phyloP scores from a whole-genome alignment of 2,888 invertebrate genomes.

The Drosophila prolongata region DNA sequence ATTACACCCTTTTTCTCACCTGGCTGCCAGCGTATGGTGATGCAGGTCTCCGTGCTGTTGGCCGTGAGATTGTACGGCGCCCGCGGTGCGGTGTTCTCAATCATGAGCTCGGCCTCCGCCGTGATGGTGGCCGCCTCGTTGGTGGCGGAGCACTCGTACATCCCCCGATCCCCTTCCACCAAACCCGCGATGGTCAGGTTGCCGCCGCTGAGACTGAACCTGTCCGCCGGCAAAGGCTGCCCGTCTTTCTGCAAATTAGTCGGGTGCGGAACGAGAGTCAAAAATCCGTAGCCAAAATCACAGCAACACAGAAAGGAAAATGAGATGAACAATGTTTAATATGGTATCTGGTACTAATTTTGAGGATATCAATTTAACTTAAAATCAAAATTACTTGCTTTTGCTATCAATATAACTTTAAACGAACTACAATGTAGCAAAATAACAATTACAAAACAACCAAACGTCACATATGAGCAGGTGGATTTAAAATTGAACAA shows the following conservation, averaged over 20 bases:
- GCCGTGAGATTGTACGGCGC: conserved; percentile 95
- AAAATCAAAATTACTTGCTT: too few species aligned
- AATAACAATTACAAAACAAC: too few species aligned
- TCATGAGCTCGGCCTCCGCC: conserved; percentile 91
- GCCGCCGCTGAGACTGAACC: conserved; percentile 89
- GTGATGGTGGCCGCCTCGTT: conserved; percentile 95
- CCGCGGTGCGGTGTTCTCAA: conserved; percentile 94
- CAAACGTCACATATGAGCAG: too few species aligned
- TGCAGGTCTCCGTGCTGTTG: conserved; percentile 88
- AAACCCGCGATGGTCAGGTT: conserved; percentile 93
- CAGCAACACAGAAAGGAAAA: background rate
- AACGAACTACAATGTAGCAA: too few species aligned
- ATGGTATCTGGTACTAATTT: background rate
- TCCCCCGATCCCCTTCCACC: conserved; percentile 93
- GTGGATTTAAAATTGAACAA: too few species aligned
- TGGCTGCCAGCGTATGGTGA: conserved; percentile 93
- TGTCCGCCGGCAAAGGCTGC: conserved; percentile 88
- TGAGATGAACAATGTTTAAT: background rate
- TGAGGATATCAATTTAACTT: background rate
- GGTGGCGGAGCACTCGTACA: conserved; percentile 92
- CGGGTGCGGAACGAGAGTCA: conserved; percentile 6
- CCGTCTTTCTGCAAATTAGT: conserved; percentile 89
- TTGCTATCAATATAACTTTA: too few species aligned
- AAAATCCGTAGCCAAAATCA: conserved; percentile 7
- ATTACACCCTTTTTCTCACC: conserved; percentile 81